A percentile compares a stretch with the other conserved stretches of the same genome.
Conservation (phyloP, 92 coral and sea anemone genomes). For the Diadumene lineata region DNA sequence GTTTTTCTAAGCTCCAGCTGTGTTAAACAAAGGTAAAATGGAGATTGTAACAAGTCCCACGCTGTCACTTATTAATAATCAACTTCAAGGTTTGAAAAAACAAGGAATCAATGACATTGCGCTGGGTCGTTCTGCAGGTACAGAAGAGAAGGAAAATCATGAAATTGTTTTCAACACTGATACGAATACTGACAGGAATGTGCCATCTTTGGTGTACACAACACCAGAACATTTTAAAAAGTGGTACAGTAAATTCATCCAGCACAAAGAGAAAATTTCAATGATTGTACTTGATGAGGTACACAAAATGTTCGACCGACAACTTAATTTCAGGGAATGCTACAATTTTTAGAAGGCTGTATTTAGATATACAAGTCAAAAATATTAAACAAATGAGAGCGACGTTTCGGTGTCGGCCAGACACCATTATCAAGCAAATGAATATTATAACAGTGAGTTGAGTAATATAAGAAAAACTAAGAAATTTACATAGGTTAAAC, state of each 20-base stretch:
- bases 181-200: not conserved
- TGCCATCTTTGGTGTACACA: slow-evolving; percentile 47
- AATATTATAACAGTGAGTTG: too few relatives aligned
- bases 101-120: slow-evolving; percentile 31
- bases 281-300: slow-evolving; percentile 50
- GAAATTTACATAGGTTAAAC: too few relatives aligned
- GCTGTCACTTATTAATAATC: slow-evolving; percentile 53
- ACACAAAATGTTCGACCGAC: slow-evolving; percentile 60
- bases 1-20: slow-evolving; percentile 51
- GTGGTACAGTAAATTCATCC: not conserved
- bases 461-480: too few relatives aligned
- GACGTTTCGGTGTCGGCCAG: too few relatives aligned
- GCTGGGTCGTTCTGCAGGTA: slow-evolving; percentile 40
- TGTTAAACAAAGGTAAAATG: slow-evolving; percentile 25
- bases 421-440: too few relatives aligned
- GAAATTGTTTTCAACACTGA: slow-evolving; percentile 6
- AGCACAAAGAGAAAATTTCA: too few relatives aligned
- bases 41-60: slow-evolving; percentile 48
- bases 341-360: slow-evolving; percentile 33
- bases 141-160: slow-evolving; percentile 29
- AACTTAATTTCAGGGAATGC: slow-evolving; percentile 37
- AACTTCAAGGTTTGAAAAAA: slow-evolving; percentile 34
- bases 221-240: slow-evolving; percentile 55
- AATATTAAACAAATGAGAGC: too few relatives aligned
- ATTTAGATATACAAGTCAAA: too few relatives aligned